These are phyloP conservation scores for Proisotoma minuta DNA, from an alignment of 2,888 invertebrate species.

Conservation along the genomic window DNA sequence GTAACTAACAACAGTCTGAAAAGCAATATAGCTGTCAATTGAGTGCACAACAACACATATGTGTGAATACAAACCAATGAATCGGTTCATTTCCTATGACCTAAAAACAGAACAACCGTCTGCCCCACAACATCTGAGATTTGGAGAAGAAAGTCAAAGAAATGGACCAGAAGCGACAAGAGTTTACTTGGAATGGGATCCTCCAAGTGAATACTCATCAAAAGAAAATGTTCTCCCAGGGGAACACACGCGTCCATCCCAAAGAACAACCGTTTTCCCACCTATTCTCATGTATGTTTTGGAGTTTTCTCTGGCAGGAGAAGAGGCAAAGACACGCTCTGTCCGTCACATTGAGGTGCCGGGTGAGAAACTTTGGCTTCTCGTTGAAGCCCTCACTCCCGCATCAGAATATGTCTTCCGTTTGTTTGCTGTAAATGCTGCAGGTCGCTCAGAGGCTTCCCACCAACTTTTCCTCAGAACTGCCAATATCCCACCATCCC, in stretches of 20 bases:
- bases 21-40: not conserved
- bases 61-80: not conserved
- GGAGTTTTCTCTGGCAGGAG: conserved; percentile 36
- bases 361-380: conserved; percentile 35
- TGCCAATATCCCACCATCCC: conserved; percentile 42
- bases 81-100: conserved; percentile 12
- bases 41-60: not conserved
- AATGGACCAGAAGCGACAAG: conserved; percentile 30
- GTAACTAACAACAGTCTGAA: too few relatives aligned
- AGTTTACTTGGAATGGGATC: conserved; percentile 38
- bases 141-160: conserved; percentile 20
- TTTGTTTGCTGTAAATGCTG: conserved; percentile 43
- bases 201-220: conserved; percentile 33
- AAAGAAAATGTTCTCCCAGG: conserved; percentile 17
- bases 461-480: conserved; percentile 38
- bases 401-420: conserved; percentile 42
- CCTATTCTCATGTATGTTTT: conserved; percentile 43
- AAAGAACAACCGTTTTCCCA: conserved; percentile 24
- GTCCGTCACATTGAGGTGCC: conserved; percentile 28
- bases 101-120: conserved; percentile 33
- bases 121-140: conserved; percentile 34
- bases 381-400: conserved; percentile 43
- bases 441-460: conserved; percentile 41
- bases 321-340: conserved; percentile 14
- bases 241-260: conserved; percentile 11